These are phyloP conservation scores for Diadegma fenestrale DNA, from an alignment of 2,888 invertebrate species.

Conservation along the genomic window DNA sequence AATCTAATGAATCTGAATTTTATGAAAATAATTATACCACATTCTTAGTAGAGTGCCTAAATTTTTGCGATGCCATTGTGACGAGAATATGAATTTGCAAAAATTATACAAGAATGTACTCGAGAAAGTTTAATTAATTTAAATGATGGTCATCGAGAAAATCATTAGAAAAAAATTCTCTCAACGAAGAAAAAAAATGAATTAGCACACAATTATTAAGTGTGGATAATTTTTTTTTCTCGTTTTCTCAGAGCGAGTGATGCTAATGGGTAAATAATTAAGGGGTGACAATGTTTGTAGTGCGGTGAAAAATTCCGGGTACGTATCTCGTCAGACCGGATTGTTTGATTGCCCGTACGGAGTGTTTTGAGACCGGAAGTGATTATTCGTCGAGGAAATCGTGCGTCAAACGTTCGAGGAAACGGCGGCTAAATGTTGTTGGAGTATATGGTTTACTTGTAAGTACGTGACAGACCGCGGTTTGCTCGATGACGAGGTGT, in stretches of 20 bases:
- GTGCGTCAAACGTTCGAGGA: slow-evolving; percentile 55
- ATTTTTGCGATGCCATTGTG: background rate
- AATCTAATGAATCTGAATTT: background rate
- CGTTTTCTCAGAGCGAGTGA: background rate
- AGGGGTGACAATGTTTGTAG: slow-evolving; percentile 33
- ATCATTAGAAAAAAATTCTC: background rate
- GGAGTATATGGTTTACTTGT: slow-evolving; percentile 16
- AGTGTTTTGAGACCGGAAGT: slow-evolving; percentile 54
- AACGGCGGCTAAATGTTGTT: slow-evolving; percentile 42
- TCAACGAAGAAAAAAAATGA: background rate
- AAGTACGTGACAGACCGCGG: slow-evolving; percentile 55
- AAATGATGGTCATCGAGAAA: background rate
- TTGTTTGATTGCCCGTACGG: slow-evolving; percentile 39
- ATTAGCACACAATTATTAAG: slow-evolving; percentile 4
- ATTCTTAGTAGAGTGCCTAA: background rate
- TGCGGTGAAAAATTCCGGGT: slow-evolving; percentile 42
- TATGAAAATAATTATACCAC: background rate
- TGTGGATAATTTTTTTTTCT: background rate
- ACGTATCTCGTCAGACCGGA: slow-evolving; percentile 29
- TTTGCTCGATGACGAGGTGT: slow-evolving; percentile 62
- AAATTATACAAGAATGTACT: background rate
- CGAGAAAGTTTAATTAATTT: background rate
- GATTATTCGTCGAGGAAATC: slow-evolving; percentile 64
- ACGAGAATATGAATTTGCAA: background rate
- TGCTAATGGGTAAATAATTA: background rate